These are phyloP conservation scores for Sebastiscus tertius DNA, from an alignment of 2,797 vertebrate species.

Conservation along the genomic window DNA sequence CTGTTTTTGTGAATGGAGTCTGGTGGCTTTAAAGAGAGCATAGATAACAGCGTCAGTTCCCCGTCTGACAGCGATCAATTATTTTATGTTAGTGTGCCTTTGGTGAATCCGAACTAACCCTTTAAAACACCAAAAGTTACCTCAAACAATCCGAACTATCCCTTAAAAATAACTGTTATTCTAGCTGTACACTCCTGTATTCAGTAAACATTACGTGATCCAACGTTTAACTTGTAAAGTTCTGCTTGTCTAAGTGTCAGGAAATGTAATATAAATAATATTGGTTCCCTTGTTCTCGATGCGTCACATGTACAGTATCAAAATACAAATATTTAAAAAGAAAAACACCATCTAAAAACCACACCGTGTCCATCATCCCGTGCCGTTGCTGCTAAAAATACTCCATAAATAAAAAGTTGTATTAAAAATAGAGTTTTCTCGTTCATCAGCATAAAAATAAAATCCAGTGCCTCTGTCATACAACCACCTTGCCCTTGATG, in stretches of 20 bases:
- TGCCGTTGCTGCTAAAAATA: slow-evolving; percentile 22
- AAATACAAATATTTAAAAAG: slow-evolving; percentile 53
- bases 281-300: slow-evolving; percentile 51
- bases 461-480: slow-evolving; percentile 78
- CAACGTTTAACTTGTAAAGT: slow-evolving; percentile 13
- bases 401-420: slow-evolving; percentile 66
- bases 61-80: too few species aligned
- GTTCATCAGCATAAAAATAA: slow-evolving; percentile 37
- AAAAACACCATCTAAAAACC: slow-evolving; percentile 23
- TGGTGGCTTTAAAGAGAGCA: too few species aligned
- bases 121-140: not conserved
- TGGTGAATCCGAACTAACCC: not conserved
- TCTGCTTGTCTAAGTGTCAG: slow-evolving; percentile 8
- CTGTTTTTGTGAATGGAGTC: too few species aligned
- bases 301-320: slow-evolving; percentile 49
- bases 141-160: not conserved
- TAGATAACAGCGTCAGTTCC: too few species aligned
- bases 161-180: slow-evolving; percentile 17
- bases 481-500: slow-evolving; percentile 80
- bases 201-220: slow-evolving; percentile 6
- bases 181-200: slow-evolving; percentile 1
- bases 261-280: slow-evolving; percentile 45
- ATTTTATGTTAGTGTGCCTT: not conserved
- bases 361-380: not conserved
- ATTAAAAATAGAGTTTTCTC: slow-evolving; percentile 64